Conservation (phyloP, 2,888 invertebrate genomes). For the Synergus japonicus region DNA sequence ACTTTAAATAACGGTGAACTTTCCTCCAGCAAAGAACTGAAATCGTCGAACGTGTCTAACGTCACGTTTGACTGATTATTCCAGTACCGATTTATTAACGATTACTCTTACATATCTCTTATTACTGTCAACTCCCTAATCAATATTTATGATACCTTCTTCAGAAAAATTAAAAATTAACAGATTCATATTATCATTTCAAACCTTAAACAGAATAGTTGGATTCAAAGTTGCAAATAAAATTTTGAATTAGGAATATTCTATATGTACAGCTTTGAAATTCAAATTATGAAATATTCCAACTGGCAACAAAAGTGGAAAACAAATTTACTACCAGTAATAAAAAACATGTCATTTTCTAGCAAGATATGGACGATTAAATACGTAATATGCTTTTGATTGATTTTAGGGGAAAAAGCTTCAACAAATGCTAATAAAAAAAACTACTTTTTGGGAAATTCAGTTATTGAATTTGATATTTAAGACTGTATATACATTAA, state of each 20-base stretch:
- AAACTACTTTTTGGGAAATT: background rate
- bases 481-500: background rate
- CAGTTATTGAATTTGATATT: background rate
- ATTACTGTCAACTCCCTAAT: conserved; percentile 27
- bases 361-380: too few species aligned
- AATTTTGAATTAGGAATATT: background rate
- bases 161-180: conserved; percentile 23
- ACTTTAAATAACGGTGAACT: conserved; percentile 34
- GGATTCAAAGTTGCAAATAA: background rate
- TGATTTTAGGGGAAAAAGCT: background rate
- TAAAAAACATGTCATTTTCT: too few species aligned
- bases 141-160: conserved; percentile 12
- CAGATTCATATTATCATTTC: background rate
- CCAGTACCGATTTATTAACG: conserved; percentile 11
- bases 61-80: conserved; percentile 32
- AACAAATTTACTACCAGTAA: background rate
- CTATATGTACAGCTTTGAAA: background rate
- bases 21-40: conserved; percentile 30
- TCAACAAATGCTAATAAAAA: background rate
- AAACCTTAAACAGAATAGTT: background rate
- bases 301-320: background rate
- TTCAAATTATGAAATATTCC: background rate
- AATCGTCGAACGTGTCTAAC: conserved; percentile 34
- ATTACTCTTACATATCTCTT: conserved; percentile 23
- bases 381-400: background rate